Evolutionary conservation across 2,888 invertebrate species (phyloP), one percentile per base, ranked within the genome.

Genomic region (Saturnia pavonia): DNA sequence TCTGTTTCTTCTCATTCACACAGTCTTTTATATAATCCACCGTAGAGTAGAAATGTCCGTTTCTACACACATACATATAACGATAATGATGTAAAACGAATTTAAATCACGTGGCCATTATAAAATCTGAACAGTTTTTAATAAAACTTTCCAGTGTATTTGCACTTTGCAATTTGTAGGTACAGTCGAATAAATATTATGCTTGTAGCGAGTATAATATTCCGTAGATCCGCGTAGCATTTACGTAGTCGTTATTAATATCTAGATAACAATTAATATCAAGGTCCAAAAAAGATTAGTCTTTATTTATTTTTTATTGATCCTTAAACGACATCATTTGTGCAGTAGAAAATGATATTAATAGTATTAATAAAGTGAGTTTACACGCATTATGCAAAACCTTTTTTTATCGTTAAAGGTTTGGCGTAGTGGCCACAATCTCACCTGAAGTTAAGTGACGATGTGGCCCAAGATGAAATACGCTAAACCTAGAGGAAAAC

Each of bases 31-130:
- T 65, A 65, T 65, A 65, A 65, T 40, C 65, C 40, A 65, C 16
- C 40, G 65, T 40, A 65, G 65, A 65, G 65, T 40, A 65, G 65
- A 65, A 65, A 40, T 65, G 65, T 65, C 65, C 65, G 65, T 65
- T 65, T 34, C 40, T 40, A 65, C 40, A 11, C 34, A 65, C 19
- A 40, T 19, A 65, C 19, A 40, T 19, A 65, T 40, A 65, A 65
- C 40, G 65, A n/a, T 65, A 65, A 65, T 65, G 40, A 65, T 65
- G n/a, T 40, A 40, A 65, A 40, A 60, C 25, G 57, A 57, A 40
- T 65, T 65, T 65, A 65, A 65, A 65, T 65, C 63, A 19, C 63
- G 40, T 8, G 40, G 22, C 19, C 40, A 65, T 40, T 65, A 65
- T 65, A 65, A 65, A 34, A 65, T 4, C 11, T 60, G 27, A 60